phyloP scores from a whole-genome alignment of 1,140 invertebrate genomes.

The Antheraea mylitta region DNA sequence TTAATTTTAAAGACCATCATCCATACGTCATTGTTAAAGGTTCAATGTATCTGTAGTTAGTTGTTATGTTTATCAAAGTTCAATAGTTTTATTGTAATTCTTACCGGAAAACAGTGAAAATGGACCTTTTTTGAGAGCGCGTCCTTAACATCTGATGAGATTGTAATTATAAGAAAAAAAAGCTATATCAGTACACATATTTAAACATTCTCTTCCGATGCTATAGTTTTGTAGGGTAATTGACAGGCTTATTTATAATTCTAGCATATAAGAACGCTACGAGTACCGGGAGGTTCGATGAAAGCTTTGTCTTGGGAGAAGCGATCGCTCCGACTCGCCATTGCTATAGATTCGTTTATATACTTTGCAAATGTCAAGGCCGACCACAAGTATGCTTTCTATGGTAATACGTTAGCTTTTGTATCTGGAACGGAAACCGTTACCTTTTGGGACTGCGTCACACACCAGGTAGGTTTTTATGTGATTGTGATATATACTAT shows the following conservation, averaged over 20 bases:
- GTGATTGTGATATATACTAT: background rate
- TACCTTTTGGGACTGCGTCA: slow-evolving; percentile 96
- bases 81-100: too few relatives aligned
- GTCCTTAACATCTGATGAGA: too few relatives aligned
- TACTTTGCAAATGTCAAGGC: slow-evolving; percentile 99
- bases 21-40: too few relatives aligned
- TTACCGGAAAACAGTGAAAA: too few relatives aligned
- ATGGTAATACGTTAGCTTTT: slow-evolving; percentile 93
- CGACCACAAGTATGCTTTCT: slow-evolving; percentile 97
- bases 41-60: too few relatives aligned
- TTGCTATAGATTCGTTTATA: slow-evolving; percentile 97
- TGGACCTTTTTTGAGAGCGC: too few relatives aligned
- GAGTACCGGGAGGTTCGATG: slow-evolving; percentile 92
- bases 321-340: slow-evolving; percentile 91
- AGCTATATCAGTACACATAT: too few relatives aligned
- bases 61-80: too few relatives aligned
- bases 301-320: slow-evolving; percentile 95
- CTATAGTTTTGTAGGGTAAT: too few relatives aligned
- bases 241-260: slow-evolving; percentile 19
- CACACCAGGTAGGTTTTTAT: slow-evolving; percentile 85
- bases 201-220: too few relatives aligned
- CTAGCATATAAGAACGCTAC: slow-evolving; percentile 88
- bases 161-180: too few relatives aligned
- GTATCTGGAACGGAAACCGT: slow-evolving; percentile 81
- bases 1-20: too few relatives aligned